Conservation (phyloP, 2,797 vertebrate species). For the Mormyrops boulengeri region DNA sequence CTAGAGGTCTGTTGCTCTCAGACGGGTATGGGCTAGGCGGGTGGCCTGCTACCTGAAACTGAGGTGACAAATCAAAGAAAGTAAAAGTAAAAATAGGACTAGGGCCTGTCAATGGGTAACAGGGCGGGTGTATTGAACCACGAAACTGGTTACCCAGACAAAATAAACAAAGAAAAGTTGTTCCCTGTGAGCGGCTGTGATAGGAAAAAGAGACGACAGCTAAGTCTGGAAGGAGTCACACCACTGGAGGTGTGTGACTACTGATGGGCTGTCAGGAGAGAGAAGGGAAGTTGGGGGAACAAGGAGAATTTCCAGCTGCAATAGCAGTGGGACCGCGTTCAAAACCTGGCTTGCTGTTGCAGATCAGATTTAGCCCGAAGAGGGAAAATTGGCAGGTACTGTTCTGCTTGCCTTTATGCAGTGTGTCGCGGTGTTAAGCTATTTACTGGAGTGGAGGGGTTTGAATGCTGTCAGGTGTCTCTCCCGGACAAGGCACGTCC, state of each 20-base stretch:
- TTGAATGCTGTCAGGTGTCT: background rate
- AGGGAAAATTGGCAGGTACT: background rate
- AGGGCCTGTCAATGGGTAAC: constrained; percentile 8
- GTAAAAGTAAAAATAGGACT: constrained; percentile 1
- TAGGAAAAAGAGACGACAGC: background rate
- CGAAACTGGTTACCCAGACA: background rate
- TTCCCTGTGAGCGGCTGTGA: background rate
- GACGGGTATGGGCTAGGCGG: background rate
- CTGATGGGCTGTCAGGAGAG: constrained; percentile 1
- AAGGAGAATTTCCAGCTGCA: background rate
- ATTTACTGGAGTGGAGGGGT: background rate
- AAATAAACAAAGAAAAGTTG: background rate
- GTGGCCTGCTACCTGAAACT: constrained; percentile 7
- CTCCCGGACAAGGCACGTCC: background rate
- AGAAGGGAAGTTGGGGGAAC: background rate
- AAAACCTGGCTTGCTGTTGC: constrained; percentile 11
- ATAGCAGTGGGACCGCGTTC: constrained; percentile 9
- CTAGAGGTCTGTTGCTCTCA: background rate
- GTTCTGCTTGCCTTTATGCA: background rate
- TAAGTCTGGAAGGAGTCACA: constrained; percentile 1
- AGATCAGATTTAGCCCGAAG: background rate
- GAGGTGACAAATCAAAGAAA: constrained; percentile 8
- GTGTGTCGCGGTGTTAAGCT: background rate
- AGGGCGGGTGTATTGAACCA: background rate
- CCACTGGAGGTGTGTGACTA: background rate